phyloP scores from a whole-genome alignment of 2,888 invertebrate species.

The Epirrhoe alternata region DNA sequence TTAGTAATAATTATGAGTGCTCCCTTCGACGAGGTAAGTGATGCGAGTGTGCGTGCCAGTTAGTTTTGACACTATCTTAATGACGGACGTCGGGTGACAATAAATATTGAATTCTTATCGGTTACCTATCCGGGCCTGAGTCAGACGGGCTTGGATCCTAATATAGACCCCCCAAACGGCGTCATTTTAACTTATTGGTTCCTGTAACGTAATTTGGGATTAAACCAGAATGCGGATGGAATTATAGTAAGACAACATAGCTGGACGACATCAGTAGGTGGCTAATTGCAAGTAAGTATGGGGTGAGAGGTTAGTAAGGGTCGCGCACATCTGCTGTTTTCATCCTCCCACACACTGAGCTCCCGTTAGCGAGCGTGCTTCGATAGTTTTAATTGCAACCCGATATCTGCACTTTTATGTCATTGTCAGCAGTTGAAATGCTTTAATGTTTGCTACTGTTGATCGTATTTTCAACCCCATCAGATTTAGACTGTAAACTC shows the following conservation, averaged over 20 bases:
- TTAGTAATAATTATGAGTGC: constrained; percentile 86
- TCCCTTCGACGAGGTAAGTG: constrained; percentile 70
- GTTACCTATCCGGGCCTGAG: constrained; percentile 72
- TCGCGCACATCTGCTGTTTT: constrained; percentile 79
- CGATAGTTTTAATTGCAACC: constrained; percentile 82
- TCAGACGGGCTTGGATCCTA: constrained; percentile 70
- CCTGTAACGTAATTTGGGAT: constrained; percentile 38
- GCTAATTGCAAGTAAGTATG: constrained; percentile 67
- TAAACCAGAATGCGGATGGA: constrained; percentile 44
- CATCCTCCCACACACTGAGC: constrained; percentile 71
- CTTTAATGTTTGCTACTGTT: constrained; percentile 40
- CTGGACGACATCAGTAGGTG: constrained; percentile 59
- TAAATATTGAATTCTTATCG: constrained; percentile 84
- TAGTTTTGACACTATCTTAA: constrained; percentile 85
- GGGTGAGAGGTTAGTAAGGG: constrained; percentile 74
- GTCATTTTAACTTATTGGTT: constrained; percentile 42
- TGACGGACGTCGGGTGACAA: constrained; percentile 82
- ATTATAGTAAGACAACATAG: constrained; percentile 46
- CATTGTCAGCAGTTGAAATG: constrained; percentile 49
- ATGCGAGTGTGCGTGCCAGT: constrained; percentile 73
- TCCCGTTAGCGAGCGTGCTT: constrained; percentile 71
- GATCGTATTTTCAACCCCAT: constrained; percentile 40
- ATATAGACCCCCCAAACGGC: constrained; percentile 79
- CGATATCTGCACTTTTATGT: constrained; percentile 72
- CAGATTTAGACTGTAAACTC: constrained; percentile 36